Conservation (phyloP, 1,140 invertebrate species). For the Schlechtendalia chinensis region DNA sequence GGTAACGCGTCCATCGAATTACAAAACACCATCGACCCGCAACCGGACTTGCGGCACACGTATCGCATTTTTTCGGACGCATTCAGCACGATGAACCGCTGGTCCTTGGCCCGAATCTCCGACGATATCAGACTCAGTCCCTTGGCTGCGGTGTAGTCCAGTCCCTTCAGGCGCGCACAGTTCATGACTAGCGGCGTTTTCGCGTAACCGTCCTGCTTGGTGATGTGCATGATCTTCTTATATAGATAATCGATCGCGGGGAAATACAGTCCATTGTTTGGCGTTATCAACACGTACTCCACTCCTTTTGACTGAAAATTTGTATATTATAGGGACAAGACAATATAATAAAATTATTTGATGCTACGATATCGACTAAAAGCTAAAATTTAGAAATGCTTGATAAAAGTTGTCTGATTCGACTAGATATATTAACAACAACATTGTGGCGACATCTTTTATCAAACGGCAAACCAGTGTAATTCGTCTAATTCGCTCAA, state of each 20-base stretch:
- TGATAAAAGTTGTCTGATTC: too few species aligned
- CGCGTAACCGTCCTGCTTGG: constrained; percentile 67
- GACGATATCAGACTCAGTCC: constrained; percentile 55
- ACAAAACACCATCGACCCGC: constrained; percentile 25
- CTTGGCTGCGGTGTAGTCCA: constrained; percentile 67
- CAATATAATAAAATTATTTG: too few species aligned
- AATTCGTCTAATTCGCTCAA: too few species aligned
- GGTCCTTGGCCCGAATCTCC: constrained; percentile 13
- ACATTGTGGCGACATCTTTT: too few species aligned
- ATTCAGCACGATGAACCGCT: constrained; percentile 7
- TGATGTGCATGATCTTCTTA: constrained; percentile 56
- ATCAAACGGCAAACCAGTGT: too few species aligned
- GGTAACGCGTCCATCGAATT: constrained; percentile 11
- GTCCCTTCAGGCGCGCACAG: constrained; percentile 61
- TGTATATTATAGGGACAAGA: not conserved
- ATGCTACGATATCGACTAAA: too few species aligned
- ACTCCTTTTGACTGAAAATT: constrained; percentile 52
- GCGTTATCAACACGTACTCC: constrained; percentile 62
- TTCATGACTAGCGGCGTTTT: constrained; percentile 66
- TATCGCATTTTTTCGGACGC: constrained; percentile 32
- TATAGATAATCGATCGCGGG: constrained; percentile 62
- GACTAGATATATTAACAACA: too few species aligned
- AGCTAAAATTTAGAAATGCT: too few species aligned
- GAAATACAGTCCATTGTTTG: constrained; percentile 66
- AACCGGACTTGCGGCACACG: constrained; percentile 1